Evolutionary conservation across 2,113 vertebrate species (phyloP), one percentile per base, ranked within the genome.

Genomic region (Furnarius figulus): DNA sequence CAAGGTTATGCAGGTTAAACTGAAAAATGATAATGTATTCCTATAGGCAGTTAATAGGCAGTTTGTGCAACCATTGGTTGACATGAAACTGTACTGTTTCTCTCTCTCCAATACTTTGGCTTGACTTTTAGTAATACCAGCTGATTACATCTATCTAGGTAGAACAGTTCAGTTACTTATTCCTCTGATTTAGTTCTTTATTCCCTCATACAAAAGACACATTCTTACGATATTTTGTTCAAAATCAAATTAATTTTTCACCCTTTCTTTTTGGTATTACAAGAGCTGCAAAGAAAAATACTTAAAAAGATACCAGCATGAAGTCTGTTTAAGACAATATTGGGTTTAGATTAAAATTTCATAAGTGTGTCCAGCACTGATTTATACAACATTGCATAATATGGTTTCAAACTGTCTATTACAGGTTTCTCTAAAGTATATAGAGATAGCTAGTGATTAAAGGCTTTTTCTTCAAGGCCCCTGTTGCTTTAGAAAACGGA

Each of bases 281-380:
- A 79, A 85, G 10, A 82, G 0, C 31, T 87, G 63, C 72, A 94
- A 80, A 67, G 71, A 85, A 80, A 92, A 83, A 52, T 85, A 67
- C 59, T 95, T 95, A 28, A 80, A 85, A 96, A 90, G 55, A 39
- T 83, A 93, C 13, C 91, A 94, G 71, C 91, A 63, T 86, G 91
- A 91, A 81, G 63, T 73, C 88, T 79, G 33, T 67, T 89, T 70
- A 91, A 95, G 89, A 84, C 74, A 95, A 95, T 93, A 93, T 90
- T 95, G 47, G 31, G 8, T 93, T 97, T 93, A 90, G 87, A 94
- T 96, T 94, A 94, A 96, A 94, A 76, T 96, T 94, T 94, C 85
- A 37, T 82, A 81, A 89, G 44, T 62, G 16, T 85, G 62, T 94
- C 90, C 94, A 93, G 72, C 50, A 71, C 55, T 95, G 90, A 90